Percentiles rank a stretch among this genome's conserved stretches.
Conservation (phyloP, 2,113 vertebrate genomes). For the Sinocyclocheilus grahami region DNA sequence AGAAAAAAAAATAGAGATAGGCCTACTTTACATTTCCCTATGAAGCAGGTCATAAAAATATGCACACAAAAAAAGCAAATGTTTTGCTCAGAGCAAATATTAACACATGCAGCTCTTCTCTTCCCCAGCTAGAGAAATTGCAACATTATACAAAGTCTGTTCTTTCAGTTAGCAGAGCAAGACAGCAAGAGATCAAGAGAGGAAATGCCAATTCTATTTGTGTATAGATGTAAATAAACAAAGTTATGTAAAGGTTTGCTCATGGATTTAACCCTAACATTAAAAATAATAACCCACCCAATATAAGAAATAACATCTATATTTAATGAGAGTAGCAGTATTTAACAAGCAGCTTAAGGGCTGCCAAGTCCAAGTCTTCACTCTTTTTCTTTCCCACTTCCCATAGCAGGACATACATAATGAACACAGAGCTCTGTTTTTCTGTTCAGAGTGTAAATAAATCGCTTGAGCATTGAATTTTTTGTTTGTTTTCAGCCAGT, state of each 20-base stretch:
- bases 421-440: constrained; percentile 17
- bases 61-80: neutral
- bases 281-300: constrained; percentile 55
- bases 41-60: neutral
- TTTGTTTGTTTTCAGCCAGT: constrained; percentile 24
- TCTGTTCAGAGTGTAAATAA: constrained; percentile 25
- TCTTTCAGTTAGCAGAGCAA: neutral
- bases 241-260: constrained; percentile 23
- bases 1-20: neutral
- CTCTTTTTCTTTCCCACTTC: constrained; percentile 26
- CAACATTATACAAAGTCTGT: neutral
- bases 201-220: constrained; percentile 51
- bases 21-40: neutral
- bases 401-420: constrained; percentile 35
- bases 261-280: constrained; percentile 44
- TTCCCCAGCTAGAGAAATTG: neutral
- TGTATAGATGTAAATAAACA: constrained; percentile 55
- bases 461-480: neutral
- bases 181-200: neutral
- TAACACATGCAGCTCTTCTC: neutral
- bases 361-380: constrained; percentile 56
- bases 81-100: neutral
- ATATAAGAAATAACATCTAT: constrained; percentile 56
- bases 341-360: constrained; percentile 60
- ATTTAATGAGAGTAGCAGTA: constrained; percentile 65